These are phyloP conservation scores for Formica aserva DNA, from an alignment of 2,888 invertebrate genomes.

Conservation along the genomic window DNA sequence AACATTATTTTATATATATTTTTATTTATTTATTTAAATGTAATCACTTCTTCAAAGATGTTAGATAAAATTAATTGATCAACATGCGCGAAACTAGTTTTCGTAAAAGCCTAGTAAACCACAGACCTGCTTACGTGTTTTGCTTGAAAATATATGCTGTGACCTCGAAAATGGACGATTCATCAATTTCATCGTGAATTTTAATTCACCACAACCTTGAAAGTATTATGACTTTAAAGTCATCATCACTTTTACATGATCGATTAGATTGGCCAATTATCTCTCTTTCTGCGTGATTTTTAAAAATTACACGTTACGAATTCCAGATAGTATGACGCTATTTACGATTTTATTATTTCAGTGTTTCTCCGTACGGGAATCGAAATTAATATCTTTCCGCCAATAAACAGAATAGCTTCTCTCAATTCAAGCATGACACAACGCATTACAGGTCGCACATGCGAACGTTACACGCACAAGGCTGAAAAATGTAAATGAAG, in stretches of 20 bases:
- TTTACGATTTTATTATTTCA: not conserved
- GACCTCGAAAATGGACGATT: constrained; percentile 58
- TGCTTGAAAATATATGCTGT: constrained; percentile 47
- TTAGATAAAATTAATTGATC: not conserved
- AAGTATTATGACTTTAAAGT: constrained; percentile 49
- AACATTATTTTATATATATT: not conserved
- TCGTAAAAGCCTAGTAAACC: constrained; percentile 42
- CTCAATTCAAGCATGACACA: constrained; percentile 43
- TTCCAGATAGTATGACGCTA: not conserved
- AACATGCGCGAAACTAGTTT: constrained; percentile 48
- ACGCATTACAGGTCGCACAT: constrained; percentile 32
- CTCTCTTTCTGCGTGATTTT: not conserved
- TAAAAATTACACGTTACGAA: not conserved
- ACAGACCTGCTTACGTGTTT: constrained; percentile 71
- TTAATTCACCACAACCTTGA: constrained; percentile 46
- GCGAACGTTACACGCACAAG: constrained; percentile 24
- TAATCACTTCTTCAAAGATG: not conserved
- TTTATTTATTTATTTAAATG: not conserved
- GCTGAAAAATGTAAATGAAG: constrained; percentile 50
- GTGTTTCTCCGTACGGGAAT: not conserved
- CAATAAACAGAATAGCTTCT: constrained; percentile 23
- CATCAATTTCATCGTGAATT: constrained; percentile 57
- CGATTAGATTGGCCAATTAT: not conserved
- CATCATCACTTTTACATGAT: not conserved
- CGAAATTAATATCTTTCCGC: constrained; percentile 34